These are phyloP conservation scores for Aelia acuminata DNA, from an alignment of 2,888 invertebrate species.

Conservation along the genomic window DNA sequence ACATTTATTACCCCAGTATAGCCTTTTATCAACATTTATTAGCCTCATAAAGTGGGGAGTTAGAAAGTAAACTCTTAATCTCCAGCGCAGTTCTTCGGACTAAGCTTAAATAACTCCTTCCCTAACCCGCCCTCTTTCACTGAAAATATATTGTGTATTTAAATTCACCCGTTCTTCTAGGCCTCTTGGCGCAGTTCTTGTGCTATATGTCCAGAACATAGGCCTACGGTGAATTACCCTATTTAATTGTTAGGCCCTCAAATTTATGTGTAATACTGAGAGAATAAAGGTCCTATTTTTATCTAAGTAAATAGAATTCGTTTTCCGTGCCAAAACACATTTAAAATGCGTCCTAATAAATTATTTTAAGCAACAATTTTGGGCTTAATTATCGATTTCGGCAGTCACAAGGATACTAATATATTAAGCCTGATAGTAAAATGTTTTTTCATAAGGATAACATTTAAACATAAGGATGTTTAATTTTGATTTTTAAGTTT, in stretches of 20 bases:
- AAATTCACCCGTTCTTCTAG: not conserved
- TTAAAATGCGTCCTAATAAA: too few species aligned
- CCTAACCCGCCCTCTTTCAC: not conserved
- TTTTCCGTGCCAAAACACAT: not conserved
- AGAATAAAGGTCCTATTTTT: not conserved
- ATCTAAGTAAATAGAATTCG: not conserved
- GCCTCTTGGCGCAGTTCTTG: not conserved
- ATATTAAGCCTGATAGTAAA: too few species aligned
- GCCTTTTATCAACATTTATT: conserved; percentile 9
- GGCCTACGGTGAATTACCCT: not conserved
- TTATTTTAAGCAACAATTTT: too few species aligned
- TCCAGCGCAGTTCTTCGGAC: not conserved
- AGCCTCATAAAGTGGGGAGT: conserved; percentile 4
- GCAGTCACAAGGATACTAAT: too few species aligned
- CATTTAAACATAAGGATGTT: too few species aligned
- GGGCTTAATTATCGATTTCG: too few species aligned
- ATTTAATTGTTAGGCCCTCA: not conserved
- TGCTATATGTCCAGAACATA: not conserved
- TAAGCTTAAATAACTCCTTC: not conserved
- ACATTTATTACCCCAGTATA: not conserved
- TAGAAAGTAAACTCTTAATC: conserved; percentile 9
- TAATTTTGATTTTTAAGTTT: too few species aligned
- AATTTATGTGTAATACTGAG: not conserved
- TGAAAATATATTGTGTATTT: conserved; percentile 13
- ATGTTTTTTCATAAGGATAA: too few species aligned